Base-by-base conservation (phyloP, 2,113 vertebrate genomes). In the Siphamia tubifer region DNA sequence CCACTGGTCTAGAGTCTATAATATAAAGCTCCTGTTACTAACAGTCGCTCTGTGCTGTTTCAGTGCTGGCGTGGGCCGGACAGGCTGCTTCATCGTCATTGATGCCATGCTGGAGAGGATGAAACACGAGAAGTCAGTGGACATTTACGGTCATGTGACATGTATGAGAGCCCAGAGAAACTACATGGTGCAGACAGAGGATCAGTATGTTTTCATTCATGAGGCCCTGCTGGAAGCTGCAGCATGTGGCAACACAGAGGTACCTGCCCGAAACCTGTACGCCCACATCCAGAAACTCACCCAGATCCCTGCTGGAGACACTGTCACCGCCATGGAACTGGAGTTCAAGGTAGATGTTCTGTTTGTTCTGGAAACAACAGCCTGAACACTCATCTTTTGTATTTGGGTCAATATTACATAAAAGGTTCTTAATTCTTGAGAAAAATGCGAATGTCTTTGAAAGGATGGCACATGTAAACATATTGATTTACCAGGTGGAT, bases 141-240 rank as follows among this genome's bases (percentile, higher is more conserved):
- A 99, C 86, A 94, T 98, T 84, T 98, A 98, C 0, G 97, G 97
- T 53, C 95, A 98, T 0, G 96, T 99, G 90, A 99, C 96, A 0
- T 96, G 96, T 87, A 98, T 99, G 95, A 93, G 98, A 8, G 92
- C 98, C 0, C 96, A 99, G 90, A 93, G 98, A 67, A 99, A 99
- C 92, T 99, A 99, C 90, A 99, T 98, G 97, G 97, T 99, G 40
- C 97, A 99, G 90, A 99, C 97, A 0, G 95, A 98, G 87, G 97
- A 99, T 86, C 98, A 99, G 79, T 99, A 99, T 30, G 90, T 96
- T 76, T 99, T 99, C 88, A 97, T 99, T 79, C 95, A 99, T 0
- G 96, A 98, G 77, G 96, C 95, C 3, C 91, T 99, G 84, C 92
- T 98, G 64, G 98, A 99, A 82, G 96, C 96, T 0, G 94, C 94